Evolutionary conservation across 2,113 vertebrate genomes (phyloP).

Genomic region (Ictalurus punctatus): DNA sequence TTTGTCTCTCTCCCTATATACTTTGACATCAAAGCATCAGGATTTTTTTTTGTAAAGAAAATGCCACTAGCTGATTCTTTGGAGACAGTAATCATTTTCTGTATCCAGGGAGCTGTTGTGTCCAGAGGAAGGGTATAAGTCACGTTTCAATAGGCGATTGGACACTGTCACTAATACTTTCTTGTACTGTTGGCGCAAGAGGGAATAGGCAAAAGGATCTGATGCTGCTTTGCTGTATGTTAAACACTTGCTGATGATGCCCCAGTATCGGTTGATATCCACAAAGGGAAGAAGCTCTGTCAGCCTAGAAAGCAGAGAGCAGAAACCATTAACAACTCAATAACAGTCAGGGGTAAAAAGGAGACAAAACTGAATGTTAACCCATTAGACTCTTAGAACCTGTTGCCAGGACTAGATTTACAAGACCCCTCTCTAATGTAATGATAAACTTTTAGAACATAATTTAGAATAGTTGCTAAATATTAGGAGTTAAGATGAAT

Average conservation of each 20-base stretch:
- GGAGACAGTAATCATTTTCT: slow-evolving; percentile 82
- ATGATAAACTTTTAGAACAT: neutral
- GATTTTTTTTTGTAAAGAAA: slow-evolving; percentile 40
- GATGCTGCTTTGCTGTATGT: slow-evolving; percentile 84
- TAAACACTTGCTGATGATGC: slow-evolving; percentile 83
- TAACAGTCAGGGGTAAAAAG: neutral
- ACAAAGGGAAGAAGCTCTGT: slow-evolving; percentile 80
- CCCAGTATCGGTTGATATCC: slow-evolving; percentile 81
- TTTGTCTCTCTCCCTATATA: neutral
- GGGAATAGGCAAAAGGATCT: slow-evolving; percentile 81
- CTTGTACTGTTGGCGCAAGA: slow-evolving; percentile 81
- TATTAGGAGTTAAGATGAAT: neutral
- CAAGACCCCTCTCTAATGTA: too few species aligned
- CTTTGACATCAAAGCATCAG: slow-evolving; percentile 23
- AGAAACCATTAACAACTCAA: slow-evolving; percentile 16
- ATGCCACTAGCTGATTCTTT: slow-evolving; percentile 74
- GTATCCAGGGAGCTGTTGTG: slow-evolving; percentile 82
- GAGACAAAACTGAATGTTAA: neutral
- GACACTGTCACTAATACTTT: slow-evolving; percentile 78
- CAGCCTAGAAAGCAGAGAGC: slow-evolving; percentile 71
- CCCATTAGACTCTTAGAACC: neutral
- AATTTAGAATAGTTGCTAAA: neutral
- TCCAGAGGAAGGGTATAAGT: slow-evolving; percentile 79
- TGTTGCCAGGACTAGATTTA: neutral
- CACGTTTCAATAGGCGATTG: slow-evolving; percentile 79